Base-by-base conservation (phyloP, 2,888 invertebrate genomes). In the Sisyra nigra region DNA sequence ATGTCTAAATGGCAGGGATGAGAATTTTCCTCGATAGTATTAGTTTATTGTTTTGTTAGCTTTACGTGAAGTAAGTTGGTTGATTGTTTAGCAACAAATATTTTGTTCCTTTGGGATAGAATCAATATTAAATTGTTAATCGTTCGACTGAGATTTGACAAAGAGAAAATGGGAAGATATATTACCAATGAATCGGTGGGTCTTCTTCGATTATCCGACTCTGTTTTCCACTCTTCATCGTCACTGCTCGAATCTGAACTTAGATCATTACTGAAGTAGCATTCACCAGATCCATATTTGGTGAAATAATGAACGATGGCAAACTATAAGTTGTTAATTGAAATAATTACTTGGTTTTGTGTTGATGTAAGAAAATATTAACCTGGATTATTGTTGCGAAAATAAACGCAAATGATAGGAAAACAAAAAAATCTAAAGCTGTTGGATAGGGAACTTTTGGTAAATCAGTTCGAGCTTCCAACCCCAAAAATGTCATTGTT, bases 371-470 rank as follows among this genome's bases (percentile, higher is more conserved):
- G 10, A 6, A 24, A 37, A 19, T 42, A 29, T 47, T 48, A 50
- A 70, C 70, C 62, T 85, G 82, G 45, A 85, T 73, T 45, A 86
- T 82, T 2, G 84, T 83, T 5, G 84, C 81, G 54, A 83, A 82
- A 49, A 83, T 82, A 55, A 83, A 83, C 2, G 74, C 76, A 56
- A 85, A 86, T 13, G 83, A 83, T 15, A 83, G 68, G 54, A 83
- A 82, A 3, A 87, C 83, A 58, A 85, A 87, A 55, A 81, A 82
- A 57, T 87, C 87, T 48, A 87, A 63, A 2, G 86, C 86, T n/a
- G 87, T 87, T 3, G 83, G 82, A 60, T 87, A 87, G 39, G 85
- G 76, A 42, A 87, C 86, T 66, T 84, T 84, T 4, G 86, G 86
- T 45, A 87, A 64, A 61, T 86, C 85, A 4, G 80, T 82, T 46